A percentile compares a stretch with the other conserved stretches of the same genome.
Conservation (phyloP, 2,888 invertebrate species). For the Lycia hirtaria region DNA sequence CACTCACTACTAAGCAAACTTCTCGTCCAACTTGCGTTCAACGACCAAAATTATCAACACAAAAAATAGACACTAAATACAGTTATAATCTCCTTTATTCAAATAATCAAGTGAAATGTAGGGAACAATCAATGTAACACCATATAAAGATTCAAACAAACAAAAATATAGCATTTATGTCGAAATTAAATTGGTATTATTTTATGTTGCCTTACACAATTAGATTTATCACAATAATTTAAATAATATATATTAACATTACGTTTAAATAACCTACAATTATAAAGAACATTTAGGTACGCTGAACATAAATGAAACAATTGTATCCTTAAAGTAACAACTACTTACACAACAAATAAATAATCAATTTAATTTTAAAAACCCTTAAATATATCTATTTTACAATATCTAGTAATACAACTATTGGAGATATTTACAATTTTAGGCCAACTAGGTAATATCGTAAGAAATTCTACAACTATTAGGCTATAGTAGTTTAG, state of each 20-base stretch:
- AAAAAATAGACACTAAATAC: constrained; percentile 32
- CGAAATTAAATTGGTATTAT: too few species aligned
- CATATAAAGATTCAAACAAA: constrained; percentile 36
- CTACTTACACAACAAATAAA: constrained; percentile 10
- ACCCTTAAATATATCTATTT: constrained; percentile 16
- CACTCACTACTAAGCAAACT: too few species aligned
- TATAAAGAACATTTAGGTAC: too few species aligned
- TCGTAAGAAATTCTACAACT: constrained; percentile 63
- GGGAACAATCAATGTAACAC: constrained; percentile 51
- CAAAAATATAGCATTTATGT: too few species aligned
- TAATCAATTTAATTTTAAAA: constrained; percentile 4
- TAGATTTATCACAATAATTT: background rate
- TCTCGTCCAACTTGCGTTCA: background rate
- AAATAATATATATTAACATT: background rate
- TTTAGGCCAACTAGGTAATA: constrained; percentile 50
- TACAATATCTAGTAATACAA: constrained; percentile 30
- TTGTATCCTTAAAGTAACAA: constrained; percentile 3
- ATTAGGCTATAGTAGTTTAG: constrained; percentile 1
- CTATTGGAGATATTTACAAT: constrained; percentile 50
- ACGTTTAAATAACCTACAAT: too few species aligned
- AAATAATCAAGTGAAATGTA: constrained; percentile 64
- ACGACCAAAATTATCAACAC: background rate
- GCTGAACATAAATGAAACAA: background rate
- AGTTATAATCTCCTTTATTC: constrained; percentile 64
- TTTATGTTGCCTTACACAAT: too few species aligned